Conservation (phyloP, 2,888 invertebrate genomes). For the Synanthedon andrenaeformis region DNA sequence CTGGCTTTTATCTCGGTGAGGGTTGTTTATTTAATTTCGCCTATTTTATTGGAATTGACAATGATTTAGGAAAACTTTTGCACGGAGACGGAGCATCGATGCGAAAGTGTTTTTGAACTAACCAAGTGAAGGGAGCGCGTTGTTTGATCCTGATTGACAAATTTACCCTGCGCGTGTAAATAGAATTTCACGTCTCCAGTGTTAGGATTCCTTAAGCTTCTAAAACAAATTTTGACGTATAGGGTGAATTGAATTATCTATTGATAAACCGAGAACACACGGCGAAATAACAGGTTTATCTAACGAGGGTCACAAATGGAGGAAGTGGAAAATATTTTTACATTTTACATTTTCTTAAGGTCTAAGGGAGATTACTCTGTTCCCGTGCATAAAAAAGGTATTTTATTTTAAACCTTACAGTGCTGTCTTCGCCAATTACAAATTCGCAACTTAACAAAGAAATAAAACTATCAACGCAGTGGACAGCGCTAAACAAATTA, state of each 20-base stretch:
- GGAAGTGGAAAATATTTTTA: not conserved
- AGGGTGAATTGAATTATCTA: conserved; percentile 38
- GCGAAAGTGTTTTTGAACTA: conserved; percentile 20
- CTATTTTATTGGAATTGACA: conserved; percentile 65
- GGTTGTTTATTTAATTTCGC: conserved; percentile 65
- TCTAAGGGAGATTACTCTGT: too few relatives aligned
- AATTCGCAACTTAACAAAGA: too few relatives aligned
- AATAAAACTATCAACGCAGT: too few relatives aligned
- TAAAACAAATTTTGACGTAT: conserved; percentile 39
- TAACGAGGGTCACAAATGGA: conserved; percentile 17
- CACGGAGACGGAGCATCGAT: conserved; percentile 9
- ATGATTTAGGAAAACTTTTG: conserved; percentile 55
- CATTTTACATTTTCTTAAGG: too few relatives aligned
- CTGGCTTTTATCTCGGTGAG: conserved; percentile 50
- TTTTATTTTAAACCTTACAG: too few relatives aligned
- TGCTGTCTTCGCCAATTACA: too few relatives aligned
- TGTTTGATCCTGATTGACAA: conserved; percentile 63
- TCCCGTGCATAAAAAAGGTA: too few relatives aligned
- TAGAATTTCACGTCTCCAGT: conserved; percentile 33
- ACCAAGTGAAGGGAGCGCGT: conserved; percentile 16
- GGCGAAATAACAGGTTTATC: conserved; percentile 14
- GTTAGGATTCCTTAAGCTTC: conserved; percentile 25
- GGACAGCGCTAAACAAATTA: too few relatives aligned
- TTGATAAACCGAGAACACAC: conserved; percentile 25
- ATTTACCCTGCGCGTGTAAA: conserved; percentile 50